phyloP scores from a whole-genome alignment of 2,797 vertebrate species.

The Gila robusta region DNA sequence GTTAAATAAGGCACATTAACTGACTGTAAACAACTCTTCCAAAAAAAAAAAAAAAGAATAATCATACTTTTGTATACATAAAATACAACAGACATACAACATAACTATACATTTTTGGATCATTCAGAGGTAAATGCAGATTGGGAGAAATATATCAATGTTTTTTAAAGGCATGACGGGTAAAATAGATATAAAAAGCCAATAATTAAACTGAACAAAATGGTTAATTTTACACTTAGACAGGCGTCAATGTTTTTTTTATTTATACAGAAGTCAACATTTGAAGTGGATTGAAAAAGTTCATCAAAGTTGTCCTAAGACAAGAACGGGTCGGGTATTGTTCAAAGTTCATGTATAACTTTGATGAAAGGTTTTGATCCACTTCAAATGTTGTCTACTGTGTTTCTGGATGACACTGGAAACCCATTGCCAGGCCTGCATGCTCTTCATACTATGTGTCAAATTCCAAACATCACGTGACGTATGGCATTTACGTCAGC shows the following conservation, averaged over 20 bases:
- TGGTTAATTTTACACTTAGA: not conserved
- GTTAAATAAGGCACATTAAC: constrained; percentile 38
- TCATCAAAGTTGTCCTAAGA: too few relatives aligned
- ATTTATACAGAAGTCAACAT: not conserved
- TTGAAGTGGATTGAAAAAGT: too few relatives aligned
- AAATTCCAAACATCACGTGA: not conserved
- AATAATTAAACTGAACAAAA: not conserved
- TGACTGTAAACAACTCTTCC: constrained; percentile 18
- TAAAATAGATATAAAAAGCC: not conserved
- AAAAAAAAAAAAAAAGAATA: not conserved
- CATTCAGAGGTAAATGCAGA: not conserved
- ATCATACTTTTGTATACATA: not conserved
- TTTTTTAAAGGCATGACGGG: not conserved
- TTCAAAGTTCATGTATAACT: too few relatives aligned
- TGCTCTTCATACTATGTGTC: not conserved
- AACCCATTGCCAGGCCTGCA: not conserved
- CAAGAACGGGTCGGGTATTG: too few relatives aligned
- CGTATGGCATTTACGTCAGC: not conserved
- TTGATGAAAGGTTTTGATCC: too few relatives aligned
- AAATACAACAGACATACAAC: not conserved
- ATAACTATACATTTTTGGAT: not conserved
- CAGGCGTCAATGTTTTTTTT: not conserved
- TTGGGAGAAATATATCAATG: not conserved
- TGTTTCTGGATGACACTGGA: not conserved
- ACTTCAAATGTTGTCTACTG: too few relatives aligned